These are phyloP conservation scores for Spodoptera frugiperda DNA, from an alignment of 1,140 invertebrate species.

Conservation along the genomic window DNA sequence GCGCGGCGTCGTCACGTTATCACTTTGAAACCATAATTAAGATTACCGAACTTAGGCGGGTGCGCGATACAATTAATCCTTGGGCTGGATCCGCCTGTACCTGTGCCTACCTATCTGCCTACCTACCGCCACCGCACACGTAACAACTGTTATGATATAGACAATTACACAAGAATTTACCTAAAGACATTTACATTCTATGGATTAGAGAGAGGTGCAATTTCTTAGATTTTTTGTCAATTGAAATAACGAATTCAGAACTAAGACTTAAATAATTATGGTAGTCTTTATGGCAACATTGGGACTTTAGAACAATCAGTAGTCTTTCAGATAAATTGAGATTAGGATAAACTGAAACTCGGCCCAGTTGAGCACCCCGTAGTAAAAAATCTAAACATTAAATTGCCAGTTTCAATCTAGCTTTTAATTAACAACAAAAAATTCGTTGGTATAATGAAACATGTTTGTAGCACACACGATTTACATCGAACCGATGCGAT, in stretches of 20 bases:
- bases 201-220: neutral
- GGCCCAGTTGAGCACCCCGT: too few species aligned
- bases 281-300: too few species aligned
- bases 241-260: neutral
- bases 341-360: too few species aligned
- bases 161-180: conserved; percentile 41
- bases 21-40: conserved; percentile 7
- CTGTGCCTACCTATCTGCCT: neutral
- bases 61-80: conserved; percentile 27
- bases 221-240: neutral
- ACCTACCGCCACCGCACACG: conserved; percentile 1
- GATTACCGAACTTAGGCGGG: conserved; percentile 16
- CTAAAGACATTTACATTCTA: conserved; percentile 41
- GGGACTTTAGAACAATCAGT: too few species aligned
- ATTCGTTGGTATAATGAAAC: too few species aligned
- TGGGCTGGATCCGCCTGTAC: conserved; percentile 9
- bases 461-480: neutral
- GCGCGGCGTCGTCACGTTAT: conserved; percentile 1
- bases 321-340: too few species aligned
- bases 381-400: too few species aligned
- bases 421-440: too few species aligned
- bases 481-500: neutral
- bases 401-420: too few species aligned
- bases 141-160: conserved; percentile 44
- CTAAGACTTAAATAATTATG: too few species aligned